A percentile compares a stretch with the other conserved stretches of the same genome.
phyloP scores from a whole-genome alignment of 1,140 invertebrate species.

The Drosophila lacteicornis region DNA sequence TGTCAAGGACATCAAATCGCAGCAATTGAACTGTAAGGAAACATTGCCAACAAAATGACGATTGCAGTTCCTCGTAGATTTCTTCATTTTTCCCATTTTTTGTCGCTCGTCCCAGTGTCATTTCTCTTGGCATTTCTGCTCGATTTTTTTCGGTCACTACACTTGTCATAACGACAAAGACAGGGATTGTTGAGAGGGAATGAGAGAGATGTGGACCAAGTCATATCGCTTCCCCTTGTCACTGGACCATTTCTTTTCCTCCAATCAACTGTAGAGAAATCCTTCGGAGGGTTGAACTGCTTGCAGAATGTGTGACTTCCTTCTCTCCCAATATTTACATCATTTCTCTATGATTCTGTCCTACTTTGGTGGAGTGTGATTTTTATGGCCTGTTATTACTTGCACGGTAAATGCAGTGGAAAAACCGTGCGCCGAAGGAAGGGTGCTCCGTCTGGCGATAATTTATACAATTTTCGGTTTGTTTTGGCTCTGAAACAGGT shows the following conservation, averaged over 20 bases:
- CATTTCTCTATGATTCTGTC: conserved; percentile 32
- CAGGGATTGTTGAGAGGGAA: conserved; percentile 29
- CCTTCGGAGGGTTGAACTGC: conserved; percentile 32
- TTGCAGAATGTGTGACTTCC: conserved; percentile 27
- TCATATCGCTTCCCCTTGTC: conserved; percentile 32
- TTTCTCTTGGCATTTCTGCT: conserved; percentile 41
- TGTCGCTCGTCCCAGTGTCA: conserved; percentile 32
- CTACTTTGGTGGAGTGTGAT: conserved; percentile 43
- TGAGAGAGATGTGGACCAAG: neutral
- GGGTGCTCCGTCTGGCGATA: conserved; percentile 36
- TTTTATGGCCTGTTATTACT: conserved; percentile 71
- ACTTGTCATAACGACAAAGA: conserved; percentile 73
- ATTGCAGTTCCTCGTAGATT: conserved; percentile 55
- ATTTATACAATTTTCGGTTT: conserved; percentile 74
- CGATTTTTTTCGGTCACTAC: conserved; percentile 61
- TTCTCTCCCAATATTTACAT: conserved; percentile 45
- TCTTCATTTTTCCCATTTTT: conserved; percentile 34
- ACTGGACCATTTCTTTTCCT: conserved; percentile 2
- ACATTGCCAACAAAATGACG: conserved; percentile 78
- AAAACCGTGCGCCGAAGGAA: conserved; percentile 30
- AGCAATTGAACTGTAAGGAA: conserved; percentile 71
- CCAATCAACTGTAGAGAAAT: conserved; percentile 40
- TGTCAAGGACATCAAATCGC: conserved; percentile 55
- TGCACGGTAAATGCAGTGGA: conserved; percentile 71
- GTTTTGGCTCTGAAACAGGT: conserved; percentile 34